Evolutionary conservation across 2,113 vertebrate species (phyloP).

Genomic region (Coturnix japonica): DNA sequence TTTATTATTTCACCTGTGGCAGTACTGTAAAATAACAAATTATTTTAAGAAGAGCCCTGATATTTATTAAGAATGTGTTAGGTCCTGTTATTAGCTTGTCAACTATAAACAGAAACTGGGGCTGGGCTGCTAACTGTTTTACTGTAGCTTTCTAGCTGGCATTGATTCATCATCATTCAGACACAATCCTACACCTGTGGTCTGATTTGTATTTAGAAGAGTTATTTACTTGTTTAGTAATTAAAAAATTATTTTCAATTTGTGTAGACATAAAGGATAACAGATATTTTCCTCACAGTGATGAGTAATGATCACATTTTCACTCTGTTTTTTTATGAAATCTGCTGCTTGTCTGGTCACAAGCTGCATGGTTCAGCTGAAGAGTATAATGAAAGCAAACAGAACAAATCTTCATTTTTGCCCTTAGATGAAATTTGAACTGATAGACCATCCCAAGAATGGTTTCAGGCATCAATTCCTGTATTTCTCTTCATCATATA

Average conservation of each 20-base stretch:
- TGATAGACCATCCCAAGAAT: not conserved
- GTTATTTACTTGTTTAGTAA: not conserved
- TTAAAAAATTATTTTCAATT: not conserved
- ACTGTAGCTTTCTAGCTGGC: not conserved
- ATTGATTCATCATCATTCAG: not conserved
- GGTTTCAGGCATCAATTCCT: not conserved
- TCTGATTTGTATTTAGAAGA: not conserved
- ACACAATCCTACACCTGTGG: not conserved
- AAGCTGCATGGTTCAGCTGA: not conserved
- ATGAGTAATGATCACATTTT: not conserved
- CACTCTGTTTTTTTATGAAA: not conserved
- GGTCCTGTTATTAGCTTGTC: not conserved
- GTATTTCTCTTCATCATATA: not conserved
- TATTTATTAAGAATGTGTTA: not conserved
- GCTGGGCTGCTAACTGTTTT: not conserved
- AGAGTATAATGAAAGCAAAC: not conserved
- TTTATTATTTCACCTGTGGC: slow-evolving; percentile 25
- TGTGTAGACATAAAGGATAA: not conserved
- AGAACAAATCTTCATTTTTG: not conserved
- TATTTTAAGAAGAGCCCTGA: slow-evolving; percentile 12
- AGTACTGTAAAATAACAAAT: not conserved
- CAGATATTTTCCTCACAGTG: not conserved
- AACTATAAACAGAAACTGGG: not conserved
- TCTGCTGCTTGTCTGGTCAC: not conserved
- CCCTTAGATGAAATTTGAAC: not conserved